phyloP scores from a whole-genome alignment of 2,113 vertebrate genomes.

The Ceyx margarethae region DNA sequence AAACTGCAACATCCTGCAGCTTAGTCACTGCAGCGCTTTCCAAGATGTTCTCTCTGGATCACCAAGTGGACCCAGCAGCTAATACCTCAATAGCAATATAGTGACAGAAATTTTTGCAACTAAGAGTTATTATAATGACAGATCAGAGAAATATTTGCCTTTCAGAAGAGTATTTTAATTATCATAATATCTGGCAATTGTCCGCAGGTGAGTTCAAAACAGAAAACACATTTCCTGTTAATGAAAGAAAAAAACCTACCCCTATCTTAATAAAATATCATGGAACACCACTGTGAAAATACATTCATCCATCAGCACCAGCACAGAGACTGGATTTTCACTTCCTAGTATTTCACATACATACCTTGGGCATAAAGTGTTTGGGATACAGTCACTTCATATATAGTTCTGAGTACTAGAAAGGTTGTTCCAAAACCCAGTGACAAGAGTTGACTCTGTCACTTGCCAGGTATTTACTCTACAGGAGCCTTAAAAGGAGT shows the following conservation, averaged over 20 bases:
- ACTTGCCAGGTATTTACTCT: not conserved
- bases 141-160: not conserved
- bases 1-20: not conserved
- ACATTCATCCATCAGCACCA: not conserved
- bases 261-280: not conserved
- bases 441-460: not conserved
- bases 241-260: not conserved
- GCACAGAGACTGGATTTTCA: not conserved
- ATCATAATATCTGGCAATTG: not conserved
- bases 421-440: not conserved
- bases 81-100: not conserved
- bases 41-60: not conserved
- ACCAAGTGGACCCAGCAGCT: not conserved
- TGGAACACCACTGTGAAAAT: not conserved
- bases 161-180: not conserved
- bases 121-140: not conserved
- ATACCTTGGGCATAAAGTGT: not conserved
- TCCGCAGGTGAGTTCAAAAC: not conserved
- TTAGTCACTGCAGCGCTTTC: not conserved
- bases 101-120: not conserved
- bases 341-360: not conserved
- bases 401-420: not conserved
- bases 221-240: not conserved
- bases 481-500: not conserved
- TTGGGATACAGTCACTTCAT: not conserved